Conservation (phyloP, 2,113 vertebrate species). For the Cygnus atratus region DNA sequence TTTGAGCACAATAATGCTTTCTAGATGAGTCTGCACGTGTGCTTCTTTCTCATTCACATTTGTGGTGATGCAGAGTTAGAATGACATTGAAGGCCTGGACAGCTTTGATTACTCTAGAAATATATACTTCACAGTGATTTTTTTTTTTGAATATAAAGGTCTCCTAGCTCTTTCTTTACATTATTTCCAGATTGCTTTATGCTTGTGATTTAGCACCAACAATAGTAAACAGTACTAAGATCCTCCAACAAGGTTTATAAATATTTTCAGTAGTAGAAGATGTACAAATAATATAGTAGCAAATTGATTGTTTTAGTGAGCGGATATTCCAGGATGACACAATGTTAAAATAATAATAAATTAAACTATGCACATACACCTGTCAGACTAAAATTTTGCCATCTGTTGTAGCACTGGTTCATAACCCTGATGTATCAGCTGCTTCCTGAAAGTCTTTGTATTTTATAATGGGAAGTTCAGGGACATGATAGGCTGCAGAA, state of each 20-base stretch:
- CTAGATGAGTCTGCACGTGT: background rate
- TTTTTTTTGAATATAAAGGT: background rate
- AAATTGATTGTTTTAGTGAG: background rate
- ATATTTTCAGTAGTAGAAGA: background rate
- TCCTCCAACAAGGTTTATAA: background rate
- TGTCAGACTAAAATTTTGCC: background rate
- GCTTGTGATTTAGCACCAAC: background rate
- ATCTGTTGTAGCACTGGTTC: background rate
- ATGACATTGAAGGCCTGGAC: background rate
- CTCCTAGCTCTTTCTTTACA: background rate
- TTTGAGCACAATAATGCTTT: background rate
- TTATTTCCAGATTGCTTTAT: background rate
- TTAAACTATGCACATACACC: background rate
- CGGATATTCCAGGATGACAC: background rate
- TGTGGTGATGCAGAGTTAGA: background rate
- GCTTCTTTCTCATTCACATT: background rate
- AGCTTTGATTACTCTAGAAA: background rate
- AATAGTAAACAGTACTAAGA: background rate
- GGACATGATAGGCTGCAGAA: background rate
- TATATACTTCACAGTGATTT: background rate
- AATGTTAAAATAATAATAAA: too few species aligned
- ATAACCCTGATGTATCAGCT: background rate
- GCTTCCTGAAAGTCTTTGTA: background rate
- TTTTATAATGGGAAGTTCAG: background rate
- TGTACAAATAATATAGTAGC: background rate